Base-by-base conservation (phyloP, 2,888 invertebrate species). In the Furcula furcula region DNA sequence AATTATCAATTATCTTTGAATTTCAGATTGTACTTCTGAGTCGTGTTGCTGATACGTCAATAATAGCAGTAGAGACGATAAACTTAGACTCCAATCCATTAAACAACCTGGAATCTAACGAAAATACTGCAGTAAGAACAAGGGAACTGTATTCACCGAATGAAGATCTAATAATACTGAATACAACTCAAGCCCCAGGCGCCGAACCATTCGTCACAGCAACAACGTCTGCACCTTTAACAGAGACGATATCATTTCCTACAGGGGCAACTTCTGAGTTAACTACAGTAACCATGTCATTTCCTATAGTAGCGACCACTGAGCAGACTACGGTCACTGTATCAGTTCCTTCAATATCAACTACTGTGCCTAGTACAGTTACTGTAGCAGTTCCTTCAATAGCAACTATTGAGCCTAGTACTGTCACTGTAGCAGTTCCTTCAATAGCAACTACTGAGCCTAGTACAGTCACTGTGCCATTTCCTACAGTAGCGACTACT, bases 11-110 rank as follows among this genome's bases (percentile, higher is more conserved):
- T n/a, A n/a, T 31, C 15, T 5, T 9, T 32, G 2, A 7, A 30
- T 61, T 61, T 18, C 53, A 62, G 61, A 28, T 62, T 7, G 27
- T 52, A 1, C 37, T 61, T 1, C 15, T 46, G 19, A 33, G 38
- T 7, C 43, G 34, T 15, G 30, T 39, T 19, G 31, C 55, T 6
- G 15, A 40, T 6, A 4, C n/a, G 1, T 52, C 62, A 2, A 39
- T 19, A 2, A 29, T 53, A 2, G 20, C 36, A 5, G 14, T 57
- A 2, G 21, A 37, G 34, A 40, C 55, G 0, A 3, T 51, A 13
- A 32, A 37, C 14, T 44, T 43, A 18, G 15, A 23, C 22, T 10
- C 34, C n/a, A 9, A 18, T 14, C 1, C 7, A 22, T 7, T 4
- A 9, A 14, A 11, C n/a, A n/a, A 14, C 9, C 14, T 26, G 14